Conservation (phyloP, 1,140 invertebrate species). For the Caenorhabditis latens region DNA sequence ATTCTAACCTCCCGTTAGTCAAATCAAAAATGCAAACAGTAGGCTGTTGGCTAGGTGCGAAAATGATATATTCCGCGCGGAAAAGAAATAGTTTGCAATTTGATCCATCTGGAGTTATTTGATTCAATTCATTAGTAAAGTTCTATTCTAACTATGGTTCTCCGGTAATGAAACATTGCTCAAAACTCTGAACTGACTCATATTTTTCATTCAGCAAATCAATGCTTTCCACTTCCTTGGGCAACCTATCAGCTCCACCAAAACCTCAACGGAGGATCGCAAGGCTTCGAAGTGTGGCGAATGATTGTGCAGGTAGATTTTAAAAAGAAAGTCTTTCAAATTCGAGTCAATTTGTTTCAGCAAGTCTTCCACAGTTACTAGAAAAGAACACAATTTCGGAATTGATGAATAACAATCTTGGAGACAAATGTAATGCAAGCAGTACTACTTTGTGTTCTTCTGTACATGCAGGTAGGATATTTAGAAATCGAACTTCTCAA, state of each 20-base stretch:
- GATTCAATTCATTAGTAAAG: background rate
- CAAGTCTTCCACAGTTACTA: constrained; percentile 15
- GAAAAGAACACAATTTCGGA: background rate
- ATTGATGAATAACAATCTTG: constrained; percentile 3
- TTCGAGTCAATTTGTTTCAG: background rate
- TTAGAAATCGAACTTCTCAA: background rate
- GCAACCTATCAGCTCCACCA: constrained; percentile 35
- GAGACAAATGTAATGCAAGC: background rate
- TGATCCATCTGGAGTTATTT: background rate
- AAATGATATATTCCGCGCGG: constrained; percentile 14
- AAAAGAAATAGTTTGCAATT: constrained; percentile 26
- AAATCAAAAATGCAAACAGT: constrained; percentile 49
- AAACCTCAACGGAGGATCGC: constrained; percentile 39
- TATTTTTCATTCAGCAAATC: constrained; percentile 24
- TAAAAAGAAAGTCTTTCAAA: background rate
- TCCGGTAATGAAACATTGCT: constrained; percentile 1
- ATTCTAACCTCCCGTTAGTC: background rate
- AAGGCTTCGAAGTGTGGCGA: constrained; percentile 26
- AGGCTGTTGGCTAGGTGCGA: background rate
- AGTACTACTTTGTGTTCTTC: constrained; percentile 22
- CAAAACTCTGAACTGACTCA: background rate
- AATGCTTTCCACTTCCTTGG: constrained; percentile 37
- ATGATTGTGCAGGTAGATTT: constrained; percentile 27
- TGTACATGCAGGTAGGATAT: background rate
- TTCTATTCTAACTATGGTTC: background rate